Conservation (phyloP, 2,888 invertebrate species). For the Eumerus sabulonum region DNA sequence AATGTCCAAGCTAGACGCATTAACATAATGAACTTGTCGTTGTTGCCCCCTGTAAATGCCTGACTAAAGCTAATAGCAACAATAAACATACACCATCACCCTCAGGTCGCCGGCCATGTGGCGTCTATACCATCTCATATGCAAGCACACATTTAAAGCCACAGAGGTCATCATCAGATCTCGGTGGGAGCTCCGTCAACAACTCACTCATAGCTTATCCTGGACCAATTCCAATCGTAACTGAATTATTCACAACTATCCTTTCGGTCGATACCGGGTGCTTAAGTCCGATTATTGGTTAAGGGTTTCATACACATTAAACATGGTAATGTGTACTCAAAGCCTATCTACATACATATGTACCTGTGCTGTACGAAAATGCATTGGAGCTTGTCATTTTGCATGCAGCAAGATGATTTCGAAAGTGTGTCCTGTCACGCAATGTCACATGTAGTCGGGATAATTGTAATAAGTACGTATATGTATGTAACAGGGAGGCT, state of each 20-base stretch:
- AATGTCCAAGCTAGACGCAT: conserved; percentile 18
- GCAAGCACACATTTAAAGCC: conserved; percentile 28
- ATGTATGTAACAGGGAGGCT: neutral
- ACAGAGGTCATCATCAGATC: conserved; percentile 29
- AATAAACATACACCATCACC: conserved; percentile 27
- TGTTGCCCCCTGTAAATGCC: conserved; percentile 9
- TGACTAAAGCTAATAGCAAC: conserved; percentile 42
- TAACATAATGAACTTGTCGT: conserved; percentile 41
- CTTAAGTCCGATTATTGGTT: conserved; percentile 33
- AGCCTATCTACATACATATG: too few relatives aligned
- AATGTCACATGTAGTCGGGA: conserved; percentile 15
- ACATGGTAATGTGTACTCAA: conserved; percentile 3
- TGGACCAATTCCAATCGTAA: conserved; percentile 11
- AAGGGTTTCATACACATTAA: neutral
- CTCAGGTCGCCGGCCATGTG: conserved; percentile 10
- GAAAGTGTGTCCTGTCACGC: neutral
- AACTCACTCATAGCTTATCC: too few relatives aligned
- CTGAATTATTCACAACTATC: conserved; percentile 63
- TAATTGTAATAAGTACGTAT: conserved; percentile 31
- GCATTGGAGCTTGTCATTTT: conserved; percentile 28
- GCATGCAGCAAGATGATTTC: conserved; percentile 18
- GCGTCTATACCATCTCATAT: too few relatives aligned
- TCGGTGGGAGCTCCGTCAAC: neutral
- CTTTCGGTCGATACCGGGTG: conserved; percentile 5
- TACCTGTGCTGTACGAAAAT: too few relatives aligned